These are phyloP conservation scores for Tipula lateralis DNA, from an alignment of 2,888 invertebrate genomes.

Conservation along the genomic window DNA sequence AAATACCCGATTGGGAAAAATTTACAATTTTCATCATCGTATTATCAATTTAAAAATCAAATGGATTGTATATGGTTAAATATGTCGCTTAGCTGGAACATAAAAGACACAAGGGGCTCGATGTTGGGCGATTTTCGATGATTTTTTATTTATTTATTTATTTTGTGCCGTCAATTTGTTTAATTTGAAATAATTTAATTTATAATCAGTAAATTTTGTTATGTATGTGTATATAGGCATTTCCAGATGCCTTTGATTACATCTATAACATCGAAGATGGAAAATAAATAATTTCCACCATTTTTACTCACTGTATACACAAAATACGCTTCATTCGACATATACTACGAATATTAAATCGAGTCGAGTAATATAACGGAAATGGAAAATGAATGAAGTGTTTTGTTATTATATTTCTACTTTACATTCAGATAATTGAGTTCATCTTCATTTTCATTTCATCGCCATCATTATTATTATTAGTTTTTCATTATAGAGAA, in stretches of 20 bases:
- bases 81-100: not conserved
- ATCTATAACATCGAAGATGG: not conserved
- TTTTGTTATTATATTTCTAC: not conserved
- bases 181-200: not conserved
- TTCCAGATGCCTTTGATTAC: not conserved
- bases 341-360: not conserved
- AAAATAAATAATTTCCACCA: not conserved
- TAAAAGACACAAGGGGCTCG: not conserved
- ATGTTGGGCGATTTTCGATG: not conserved
- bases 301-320: not conserved
- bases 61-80: too few relatives aligned
- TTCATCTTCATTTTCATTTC: not conserved
- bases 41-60: too few relatives aligned
- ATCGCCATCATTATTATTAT: not conserved
- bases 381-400: slow-evolving; percentile 11
- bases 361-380: not conserved
- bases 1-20: too few relatives aligned
- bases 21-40: too few relatives aligned
- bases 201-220: too few relatives aligned
- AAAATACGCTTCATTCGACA: not conserved
- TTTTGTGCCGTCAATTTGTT: not conserved
- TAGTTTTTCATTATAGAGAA: not conserved
- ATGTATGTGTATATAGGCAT: not conserved
- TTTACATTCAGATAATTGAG: slow-evolving; percentile 21
- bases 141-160: not conserved